Base-by-base conservation (phyloP, 1,140 invertebrate genomes). In the Coelopa frigida region DNA sequence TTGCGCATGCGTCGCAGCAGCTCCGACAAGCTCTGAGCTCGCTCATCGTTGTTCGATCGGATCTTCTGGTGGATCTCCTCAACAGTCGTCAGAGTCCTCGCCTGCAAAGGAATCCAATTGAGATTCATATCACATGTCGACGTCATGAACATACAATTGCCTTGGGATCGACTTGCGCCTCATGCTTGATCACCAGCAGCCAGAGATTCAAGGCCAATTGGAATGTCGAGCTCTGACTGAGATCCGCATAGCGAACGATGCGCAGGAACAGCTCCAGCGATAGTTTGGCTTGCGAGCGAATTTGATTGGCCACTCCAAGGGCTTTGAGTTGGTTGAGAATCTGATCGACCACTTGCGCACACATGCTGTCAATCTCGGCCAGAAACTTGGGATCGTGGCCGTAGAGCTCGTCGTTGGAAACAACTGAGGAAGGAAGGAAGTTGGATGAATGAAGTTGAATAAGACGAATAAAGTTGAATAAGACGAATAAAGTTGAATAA, bases 401-500 rank as follows among this genome's bases (percentile, higher is more conserved):
- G 69, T 96, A 96, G n/a, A 97, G 70, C 38, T 81, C 77, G 68
- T 97, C 92, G 70, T 97, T 97, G 2, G 92, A 92, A 63, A 95
- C 84, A 41, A 96, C 89, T 67, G 31, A 0, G n/a, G n/a, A n/a
- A n/a, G n/a, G n/a, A n/a, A n/a, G n/a, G n/a, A n/a, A n/a, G n/a
- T n/a, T n/a, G n/a, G n/a, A n/a, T n/a, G n/a, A n/a, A n/a, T n/a
- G n/a, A n/a, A n/a, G n/a, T n/a, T n/a, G n/a, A n/a, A n/a, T n/a
- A n/a, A n/a, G n/a, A n/a, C n/a, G n/a, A n/a, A n/a, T n/a, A n/a
- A n/a, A n/a, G n/a, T n/a, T n/a, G n/a, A n/a, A n/a, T n/a, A n/a
- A n/a, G n/a, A n/a, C n/a, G n/a, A n/a, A n/a, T n/a, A n/a, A n/a
- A n/a, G n/a, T n/a, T n/a, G n/a, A n/a, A n/a, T n/a, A n/a, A n/a